Evolutionary conservation across 2,888 invertebrate genomes (phyloP), one percentile per base, ranked within the genome.

Genomic region (Melanotus villosus): DNA sequence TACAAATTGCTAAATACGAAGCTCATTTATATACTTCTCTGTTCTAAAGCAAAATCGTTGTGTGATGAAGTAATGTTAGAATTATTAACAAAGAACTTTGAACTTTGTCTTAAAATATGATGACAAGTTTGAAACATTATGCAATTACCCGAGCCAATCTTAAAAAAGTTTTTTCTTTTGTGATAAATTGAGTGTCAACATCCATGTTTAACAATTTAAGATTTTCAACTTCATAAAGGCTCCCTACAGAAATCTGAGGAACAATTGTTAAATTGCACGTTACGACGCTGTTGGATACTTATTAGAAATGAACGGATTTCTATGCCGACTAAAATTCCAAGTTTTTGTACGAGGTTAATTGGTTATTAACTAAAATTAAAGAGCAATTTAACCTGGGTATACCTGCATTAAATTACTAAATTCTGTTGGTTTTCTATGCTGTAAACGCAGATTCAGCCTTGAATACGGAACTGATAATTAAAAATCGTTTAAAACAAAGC

Each of bases 181-280:
- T 47, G 47, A 47, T 10, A 47, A 47, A 47, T 47, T 14, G 12
- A 23, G 47, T 47, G 47, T 47, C 47, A 47, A 19, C 47, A 23
- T 23, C 19, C 4, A 12, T 47, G 47, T 23, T 47, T 23, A 26
- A 23, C 26, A 26, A 47, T 23, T 47, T n/a, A 23, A 47, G 19
- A 18, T 43, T 47, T 14, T 26, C 23, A 26, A 47, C 12, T 26
- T 47, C 12, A 26, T 47, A 23, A 47, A 47, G 47, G 12, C 47
- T 47, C 47, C 47, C 47, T 26, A 19, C 14, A 21, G 47, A 47
- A 47, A 26, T 23, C 47, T 47, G 23, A 47, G 23, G 23, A 47
- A 26, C 47, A 12, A 47, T 26, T 26, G 26, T 7, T 47, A 47
- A 47, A 47, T 47, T 12, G 26, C 19, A 19, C 1, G 19, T 9